Percentiles rank a stretch among this genome's conserved stretches.
phyloP scores from a whole-genome alignment of 2,797 vertebrate species.

The Thalassophryne amazonica region DNA sequence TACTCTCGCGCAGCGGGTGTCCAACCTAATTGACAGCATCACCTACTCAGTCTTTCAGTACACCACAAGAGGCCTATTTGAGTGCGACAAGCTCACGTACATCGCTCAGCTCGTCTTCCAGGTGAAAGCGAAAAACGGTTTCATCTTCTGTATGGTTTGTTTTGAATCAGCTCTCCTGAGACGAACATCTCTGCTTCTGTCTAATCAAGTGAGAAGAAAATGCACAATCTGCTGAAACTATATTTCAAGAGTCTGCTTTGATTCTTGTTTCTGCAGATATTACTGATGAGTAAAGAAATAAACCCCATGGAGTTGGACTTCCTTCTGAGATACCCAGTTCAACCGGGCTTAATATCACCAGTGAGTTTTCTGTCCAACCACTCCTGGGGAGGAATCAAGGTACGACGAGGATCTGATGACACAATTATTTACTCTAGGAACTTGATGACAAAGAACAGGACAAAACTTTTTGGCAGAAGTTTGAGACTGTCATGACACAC shows the following conservation, averaged over 20 bases:
- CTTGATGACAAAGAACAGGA: not conserved
- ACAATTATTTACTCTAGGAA: not conserved
- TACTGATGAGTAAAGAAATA: constrained; percentile 89
- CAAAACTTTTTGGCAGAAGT: too few species aligned
- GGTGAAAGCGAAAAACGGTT: constrained; percentile 33
- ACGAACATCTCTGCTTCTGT: constrained; percentile 21
- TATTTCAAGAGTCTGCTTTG: constrained; percentile 7
- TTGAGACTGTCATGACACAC: too few species aligned
- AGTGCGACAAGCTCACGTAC: constrained; percentile 84
- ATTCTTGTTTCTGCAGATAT: constrained; percentile 74
- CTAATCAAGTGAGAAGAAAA: constrained; percentile 48
- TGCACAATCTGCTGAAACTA: constrained; percentile 25
- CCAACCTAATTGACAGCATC: constrained; percentile 89
- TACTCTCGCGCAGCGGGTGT: constrained; percentile 78
- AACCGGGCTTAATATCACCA: constrained; percentile 80
- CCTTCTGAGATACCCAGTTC: constrained; percentile 87
- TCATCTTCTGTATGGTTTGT: constrained; percentile 44
- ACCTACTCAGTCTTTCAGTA: constrained; percentile 92
- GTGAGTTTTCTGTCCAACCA: constrained; percentile 91
- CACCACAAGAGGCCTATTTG: constrained; percentile 91
- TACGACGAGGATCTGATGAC: constrained; percentile 47
- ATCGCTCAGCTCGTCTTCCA: constrained; percentile 67
- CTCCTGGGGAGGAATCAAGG: constrained; percentile 95
- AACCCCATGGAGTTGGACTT: constrained; percentile 85
- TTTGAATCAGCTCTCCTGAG: constrained; percentile 24